These are phyloP conservation scores for Eupithecia dodoneata DNA, from an alignment of 2,888 invertebrate species.

Conservation along the genomic window DNA sequence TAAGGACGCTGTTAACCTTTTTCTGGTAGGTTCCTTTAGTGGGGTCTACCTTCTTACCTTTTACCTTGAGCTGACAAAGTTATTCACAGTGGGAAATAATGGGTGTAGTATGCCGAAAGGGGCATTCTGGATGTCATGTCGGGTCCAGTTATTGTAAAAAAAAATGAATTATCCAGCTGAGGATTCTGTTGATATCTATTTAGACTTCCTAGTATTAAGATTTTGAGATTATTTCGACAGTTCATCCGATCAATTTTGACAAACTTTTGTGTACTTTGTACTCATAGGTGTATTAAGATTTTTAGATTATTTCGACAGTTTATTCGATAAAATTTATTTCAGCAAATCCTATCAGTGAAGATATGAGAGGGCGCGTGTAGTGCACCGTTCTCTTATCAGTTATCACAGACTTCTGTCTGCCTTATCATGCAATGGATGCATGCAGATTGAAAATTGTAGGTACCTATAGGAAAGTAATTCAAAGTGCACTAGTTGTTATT, in stretches of 20 bases:
- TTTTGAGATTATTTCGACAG: neutral
- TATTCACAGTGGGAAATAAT: too few species aligned
- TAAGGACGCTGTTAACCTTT: too few species aligned
- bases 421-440: neutral
- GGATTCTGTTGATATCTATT: neutral
- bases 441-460: constrained; percentile 1
- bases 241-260: neutral
- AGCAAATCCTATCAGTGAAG: neutral
- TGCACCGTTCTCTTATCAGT: neutral
- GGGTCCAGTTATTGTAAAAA: neutral
- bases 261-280: neutral
- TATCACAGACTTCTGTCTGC: neutral
- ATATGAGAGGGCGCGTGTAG: neutral
- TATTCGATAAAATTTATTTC: neutral
- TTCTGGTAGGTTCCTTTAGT: too few species aligned
- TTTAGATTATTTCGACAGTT: constrained; percentile 1
- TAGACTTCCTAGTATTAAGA: neutral
- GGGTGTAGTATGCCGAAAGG: too few species aligned
- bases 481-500: neutral
- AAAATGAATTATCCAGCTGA: neutral
- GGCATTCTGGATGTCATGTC: too few species aligned
- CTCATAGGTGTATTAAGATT: neutral
- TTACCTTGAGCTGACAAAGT: too few species aligned
- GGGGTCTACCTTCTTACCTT: too few species aligned
- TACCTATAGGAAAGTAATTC: neutral